Evolutionary conservation across 1,140 invertebrate genomes (phyloP).

Genomic region (Listronotus oregonensis): DNA sequence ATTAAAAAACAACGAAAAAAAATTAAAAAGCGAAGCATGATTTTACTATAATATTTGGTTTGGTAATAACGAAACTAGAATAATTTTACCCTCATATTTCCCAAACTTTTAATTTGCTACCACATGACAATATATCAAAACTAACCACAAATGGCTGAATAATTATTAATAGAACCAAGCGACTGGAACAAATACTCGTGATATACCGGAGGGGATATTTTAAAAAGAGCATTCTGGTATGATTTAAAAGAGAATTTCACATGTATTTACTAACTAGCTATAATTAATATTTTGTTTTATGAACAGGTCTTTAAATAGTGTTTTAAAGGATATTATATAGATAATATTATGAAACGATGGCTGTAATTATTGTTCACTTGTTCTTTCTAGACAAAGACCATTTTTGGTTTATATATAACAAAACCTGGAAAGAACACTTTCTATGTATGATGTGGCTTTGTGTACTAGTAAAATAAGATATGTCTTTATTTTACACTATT

Average conservation of each 20-base stretch:
- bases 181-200: constrained; percentile 20
- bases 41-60: background rate
- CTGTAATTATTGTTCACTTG: no score
- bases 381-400: no score
- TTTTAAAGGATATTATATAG: no score
- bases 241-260: background rate
- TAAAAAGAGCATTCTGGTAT: constrained; percentile 10
- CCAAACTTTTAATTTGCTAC: constrained; percentile 24
- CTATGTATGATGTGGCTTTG: no score
- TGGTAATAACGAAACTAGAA: background rate
- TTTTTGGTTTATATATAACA: no score
- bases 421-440: no score
- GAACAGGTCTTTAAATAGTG: no score
- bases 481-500: no score
- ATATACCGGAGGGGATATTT: background rate
- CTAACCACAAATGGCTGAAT: constrained; percentile 26
- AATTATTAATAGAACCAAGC: constrained; percentile 30
- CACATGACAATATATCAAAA: constrained; percentile 29
- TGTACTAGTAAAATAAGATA: no score
- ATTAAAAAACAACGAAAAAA: no score
- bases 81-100: background rate
- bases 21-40: background rate
- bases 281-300: no score
- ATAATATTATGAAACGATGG: no score
- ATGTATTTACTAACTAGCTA: background rate